Evolutionary conservation across 2,113 vertebrate species (phyloP).

Genomic region (Potamarius usumacintae): DNA sequence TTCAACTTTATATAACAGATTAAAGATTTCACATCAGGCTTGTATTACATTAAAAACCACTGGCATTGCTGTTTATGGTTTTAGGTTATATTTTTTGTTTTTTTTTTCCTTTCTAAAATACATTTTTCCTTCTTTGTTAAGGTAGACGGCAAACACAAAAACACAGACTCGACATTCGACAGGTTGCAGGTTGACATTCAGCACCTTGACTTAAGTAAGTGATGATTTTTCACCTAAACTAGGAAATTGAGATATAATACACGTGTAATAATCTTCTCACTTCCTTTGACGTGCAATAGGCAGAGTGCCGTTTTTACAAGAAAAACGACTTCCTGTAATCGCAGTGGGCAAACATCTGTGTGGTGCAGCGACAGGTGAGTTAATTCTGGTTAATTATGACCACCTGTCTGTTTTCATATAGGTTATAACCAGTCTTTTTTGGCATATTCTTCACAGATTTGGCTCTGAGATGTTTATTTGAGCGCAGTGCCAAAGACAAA

Average conservation of each 20-base stretch:
- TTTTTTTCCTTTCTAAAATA: slow-evolving; percentile 16
- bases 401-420: not conserved
- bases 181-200: slow-evolving; percentile 96
- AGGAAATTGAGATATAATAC: not conserved
- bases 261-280: not conserved
- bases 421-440: not conserved
- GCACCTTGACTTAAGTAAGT: slow-evolving; percentile 90
- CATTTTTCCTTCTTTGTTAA: slow-evolving; percentile 61
- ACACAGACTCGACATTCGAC: slow-evolving; percentile 77
- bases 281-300: slow-evolving; percentile 65
- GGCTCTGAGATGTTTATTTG: slow-evolving; percentile 87
- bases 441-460: slow-evolving; percentile 75
- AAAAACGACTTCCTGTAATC: slow-evolving; percentile 79
- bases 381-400: not conserved
- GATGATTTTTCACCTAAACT: not conserved
- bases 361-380: slow-evolving; percentile 90
- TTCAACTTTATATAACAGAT: not conserved
- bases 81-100: slow-evolving; percentile 17
- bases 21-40: not conserved
- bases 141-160: slow-evolving; percentile 93
- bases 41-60: not conserved
- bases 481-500: slow-evolving; percentile 52
- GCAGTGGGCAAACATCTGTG: slow-evolving; percentile 96
- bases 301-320: slow-evolving; percentile 78
- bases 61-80: not conserved